Evolutionary conservation across 2,888 invertebrate species (phyloP).

Genomic region (Pachycephus smyrnensis): DNA sequence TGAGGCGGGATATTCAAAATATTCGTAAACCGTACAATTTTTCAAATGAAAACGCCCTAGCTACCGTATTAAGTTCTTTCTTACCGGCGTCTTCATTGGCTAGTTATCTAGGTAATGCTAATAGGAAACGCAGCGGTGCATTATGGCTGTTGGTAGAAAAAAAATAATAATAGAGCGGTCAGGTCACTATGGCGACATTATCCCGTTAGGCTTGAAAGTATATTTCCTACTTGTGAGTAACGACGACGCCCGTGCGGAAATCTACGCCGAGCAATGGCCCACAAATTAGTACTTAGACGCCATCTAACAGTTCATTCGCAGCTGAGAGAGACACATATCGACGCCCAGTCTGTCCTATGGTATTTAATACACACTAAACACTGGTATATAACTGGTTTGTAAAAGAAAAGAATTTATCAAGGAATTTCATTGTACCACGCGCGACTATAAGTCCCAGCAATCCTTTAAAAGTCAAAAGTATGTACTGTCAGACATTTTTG

Average conservation of each 20-base stretch:
- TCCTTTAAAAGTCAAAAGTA: background rate
- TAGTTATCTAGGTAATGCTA: constrained; percentile 31
- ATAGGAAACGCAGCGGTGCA: constrained; percentile 29
- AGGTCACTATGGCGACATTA: constrained; percentile 50
- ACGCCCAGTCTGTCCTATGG: background rate
- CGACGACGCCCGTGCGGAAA: background rate
- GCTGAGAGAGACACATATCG: background rate
- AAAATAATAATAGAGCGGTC: constrained; percentile 42
- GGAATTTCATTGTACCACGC: background rate
- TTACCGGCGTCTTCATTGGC: constrained; percentile 15
- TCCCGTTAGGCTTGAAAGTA: constrained; percentile 49
- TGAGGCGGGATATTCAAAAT: background rate
- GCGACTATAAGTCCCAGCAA: background rate
- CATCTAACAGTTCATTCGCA: background rate
- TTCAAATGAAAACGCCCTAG: background rate
- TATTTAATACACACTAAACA: background rate
- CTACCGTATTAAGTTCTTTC: background rate
- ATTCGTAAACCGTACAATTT: background rate
- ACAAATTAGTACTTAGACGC: background rate
- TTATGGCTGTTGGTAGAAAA: constrained; percentile 31
- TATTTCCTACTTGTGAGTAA: constrained; percentile 43
- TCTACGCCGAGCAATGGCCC: background rate
- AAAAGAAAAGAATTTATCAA: background rate
- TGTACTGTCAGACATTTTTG: background rate
- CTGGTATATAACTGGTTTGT: background rate